These are phyloP conservation scores for Zaprionus kolodkinae DNA, from an alignment of 1,140 invertebrate genomes.

Conservation along the genomic window DNA sequence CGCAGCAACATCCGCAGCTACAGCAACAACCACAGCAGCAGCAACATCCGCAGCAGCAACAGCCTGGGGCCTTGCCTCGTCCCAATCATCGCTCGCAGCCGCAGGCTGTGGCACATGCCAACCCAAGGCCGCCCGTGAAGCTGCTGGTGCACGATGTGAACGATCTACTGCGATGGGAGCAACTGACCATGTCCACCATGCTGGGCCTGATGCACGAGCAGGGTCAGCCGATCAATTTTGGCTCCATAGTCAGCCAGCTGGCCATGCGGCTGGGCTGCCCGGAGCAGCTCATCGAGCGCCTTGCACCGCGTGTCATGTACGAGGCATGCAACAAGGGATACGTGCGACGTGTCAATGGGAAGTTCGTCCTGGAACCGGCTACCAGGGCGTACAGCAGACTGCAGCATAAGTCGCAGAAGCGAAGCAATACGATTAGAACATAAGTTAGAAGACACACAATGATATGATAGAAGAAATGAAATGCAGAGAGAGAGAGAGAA, in stretches of 20 bases:
- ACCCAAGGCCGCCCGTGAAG: not conserved
- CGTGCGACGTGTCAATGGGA: conserved; percentile 6
- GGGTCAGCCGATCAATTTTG: not conserved
- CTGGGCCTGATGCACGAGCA: conserved; percentile 23
- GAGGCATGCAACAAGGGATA: conserved; percentile 28
- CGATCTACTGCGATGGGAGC: conserved; percentile 5
- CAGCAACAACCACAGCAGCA: not conserved
- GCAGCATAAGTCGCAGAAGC: not conserved
- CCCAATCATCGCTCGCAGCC: not conserved
- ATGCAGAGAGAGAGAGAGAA: no score
- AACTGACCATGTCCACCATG: conserved; percentile 5
- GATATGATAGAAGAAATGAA: not conserved
- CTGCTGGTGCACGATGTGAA: not conserved
- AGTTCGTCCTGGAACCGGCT: not conserved
- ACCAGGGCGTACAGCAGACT: not conserved
- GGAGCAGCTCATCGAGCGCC: conserved; percentile 23
- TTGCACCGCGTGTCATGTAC: conserved; percentile 28
- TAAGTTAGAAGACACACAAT: not conserved
- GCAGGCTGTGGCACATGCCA: not conserved
- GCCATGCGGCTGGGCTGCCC: conserved; percentile 14
- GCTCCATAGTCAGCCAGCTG: not conserved
- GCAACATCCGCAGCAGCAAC: not conserved
- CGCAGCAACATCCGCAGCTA: not conserved
- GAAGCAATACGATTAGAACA: not conserved
- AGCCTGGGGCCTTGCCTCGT: not conserved